Evolutionary conservation across 2,888 invertebrate genomes (phyloP), one percentile per base, ranked within the genome.

Genomic region (Zaprionus obscuricornis): DNA sequence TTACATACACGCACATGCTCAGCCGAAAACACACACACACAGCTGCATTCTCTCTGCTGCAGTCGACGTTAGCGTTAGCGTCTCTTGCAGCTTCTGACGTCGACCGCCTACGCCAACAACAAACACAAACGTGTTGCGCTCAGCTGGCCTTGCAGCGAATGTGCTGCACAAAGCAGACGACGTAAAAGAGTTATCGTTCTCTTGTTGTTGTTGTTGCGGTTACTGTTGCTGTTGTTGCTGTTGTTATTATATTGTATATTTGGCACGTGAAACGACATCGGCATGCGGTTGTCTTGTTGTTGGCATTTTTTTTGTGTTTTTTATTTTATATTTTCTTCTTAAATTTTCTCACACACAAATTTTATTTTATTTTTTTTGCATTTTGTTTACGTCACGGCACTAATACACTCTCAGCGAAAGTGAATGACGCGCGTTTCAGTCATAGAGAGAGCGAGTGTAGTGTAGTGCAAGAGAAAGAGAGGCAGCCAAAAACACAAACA

Each of bases 71-170:
- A 26, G 14, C 40, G 20, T 39, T 22, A 14, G 27, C 31, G 20
- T 40, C 31, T 10, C 14, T 50, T 46, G 26, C 14, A 7, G 33
- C 20, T 11, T 31, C 31, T 24, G 11, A 37, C 36, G 37, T 43
- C 37, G 55, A 24, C 43, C 73, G 70, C 74, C 72, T 66, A 73
- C 74, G 72, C 68, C 43, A 49, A 58, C 54, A 64, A 47, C 34
- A 46, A 66, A 83, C 76, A 76, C 79, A 79, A 79, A 79, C 78
- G 78, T 79, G 78, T 79, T 79, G 78, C 78, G 78, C 78, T 76
- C 75, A 56, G 81, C 78, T 68, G 66, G 65, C 62, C 73, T 70
- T 82, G 79, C 78, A 82, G 57, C 79, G 83, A 82, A 82, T 78
- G 66, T 58, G 67, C 46, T 55, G 76, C 78, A 62, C 79, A 78